Evolutionary conservation across 2,888 invertebrate species (phyloP).

Genomic region (Cephus sareptanus): DNA sequence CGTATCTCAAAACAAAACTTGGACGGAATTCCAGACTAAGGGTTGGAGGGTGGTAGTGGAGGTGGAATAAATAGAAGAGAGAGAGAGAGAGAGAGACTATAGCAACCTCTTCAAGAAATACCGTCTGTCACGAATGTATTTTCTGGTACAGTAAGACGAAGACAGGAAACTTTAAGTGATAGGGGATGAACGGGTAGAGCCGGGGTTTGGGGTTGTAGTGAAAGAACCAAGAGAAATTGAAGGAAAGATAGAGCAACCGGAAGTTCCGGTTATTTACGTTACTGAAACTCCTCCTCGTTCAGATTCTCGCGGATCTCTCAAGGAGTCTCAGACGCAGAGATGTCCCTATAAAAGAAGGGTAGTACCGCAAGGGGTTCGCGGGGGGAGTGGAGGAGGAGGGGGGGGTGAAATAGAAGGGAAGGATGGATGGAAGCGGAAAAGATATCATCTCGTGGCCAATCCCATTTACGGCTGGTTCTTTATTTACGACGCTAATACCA

Average conservation of each 20-base stretch:
- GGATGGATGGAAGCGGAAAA: not conserved
- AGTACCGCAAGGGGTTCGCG: not conserved
- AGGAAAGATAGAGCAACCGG: not conserved
- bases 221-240: conserved; percentile 3
- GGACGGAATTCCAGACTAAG: conserved; percentile 12
- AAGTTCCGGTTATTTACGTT: not conserved
- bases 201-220: not conserved
- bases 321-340: not conserved
- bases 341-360: not conserved
- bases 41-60: not conserved
- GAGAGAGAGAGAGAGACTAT: not conserved
- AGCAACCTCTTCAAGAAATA: not conserved
- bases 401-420: not conserved
- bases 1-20: conserved; percentile 16
- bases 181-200: not conserved
- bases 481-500: not conserved
- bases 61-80: not conserved
- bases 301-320: not conserved
- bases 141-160: not conserved
- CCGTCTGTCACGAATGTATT: not conserved
- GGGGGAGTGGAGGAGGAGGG: not conserved
- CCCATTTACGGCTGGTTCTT: not conserved
- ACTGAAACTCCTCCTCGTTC: not conserved
- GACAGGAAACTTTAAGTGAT: not conserved
- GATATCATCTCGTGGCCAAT: not conserved